These are phyloP conservation scores for Erpobdella octoculata DNA, from an alignment of 2,888 invertebrate species.

Conservation along the genomic window DNA sequence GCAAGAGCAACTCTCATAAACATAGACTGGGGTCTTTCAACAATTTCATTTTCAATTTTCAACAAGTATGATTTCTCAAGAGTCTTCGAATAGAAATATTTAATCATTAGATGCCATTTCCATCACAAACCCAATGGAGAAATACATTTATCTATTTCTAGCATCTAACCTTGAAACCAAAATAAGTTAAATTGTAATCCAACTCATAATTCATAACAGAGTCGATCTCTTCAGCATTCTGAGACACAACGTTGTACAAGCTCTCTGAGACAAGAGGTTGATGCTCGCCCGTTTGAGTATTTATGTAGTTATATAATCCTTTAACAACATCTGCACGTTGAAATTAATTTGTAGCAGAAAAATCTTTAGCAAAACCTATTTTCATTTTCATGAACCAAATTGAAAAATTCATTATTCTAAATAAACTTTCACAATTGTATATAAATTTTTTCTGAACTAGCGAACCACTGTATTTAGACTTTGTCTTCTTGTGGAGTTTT, in stretches of 20 bases:
- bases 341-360: not conserved
- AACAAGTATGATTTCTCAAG: slow-evolving; percentile 22
- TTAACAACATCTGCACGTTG: slow-evolving; percentile 16
- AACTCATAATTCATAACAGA: not conserved
- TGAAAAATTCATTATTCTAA: not conserved
- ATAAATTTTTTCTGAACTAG: too few relatives aligned
- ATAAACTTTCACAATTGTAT: not conserved
- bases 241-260: not conserved
- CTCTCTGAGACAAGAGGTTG: slow-evolving; percentile 16
- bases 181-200: slow-evolving; percentile 22
- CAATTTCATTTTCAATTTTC: slow-evolving; percentile 10
- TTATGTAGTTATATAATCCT: not conserved
- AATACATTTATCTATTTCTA: not conserved
- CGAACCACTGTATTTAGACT: slow-evolving; percentile 11
- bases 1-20: slow-evolving; percentile 28
- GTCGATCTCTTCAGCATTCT: not conserved
- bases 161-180: slow-evolving; percentile 14
- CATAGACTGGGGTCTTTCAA: slow-evolving; percentile 18
- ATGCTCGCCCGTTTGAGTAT: not conserved
- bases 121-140: not conserved
- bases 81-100: slow-evolving; percentile 4
- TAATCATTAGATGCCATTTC: not conserved
- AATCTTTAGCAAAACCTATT: too few relatives aligned
- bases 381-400: not conserved
- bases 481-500: slow-evolving; percentile 16